These are phyloP conservation scores for Drosophila eohydei DNA, from an alignment of 2,888 invertebrate genomes.

Conservation along the genomic window DNA sequence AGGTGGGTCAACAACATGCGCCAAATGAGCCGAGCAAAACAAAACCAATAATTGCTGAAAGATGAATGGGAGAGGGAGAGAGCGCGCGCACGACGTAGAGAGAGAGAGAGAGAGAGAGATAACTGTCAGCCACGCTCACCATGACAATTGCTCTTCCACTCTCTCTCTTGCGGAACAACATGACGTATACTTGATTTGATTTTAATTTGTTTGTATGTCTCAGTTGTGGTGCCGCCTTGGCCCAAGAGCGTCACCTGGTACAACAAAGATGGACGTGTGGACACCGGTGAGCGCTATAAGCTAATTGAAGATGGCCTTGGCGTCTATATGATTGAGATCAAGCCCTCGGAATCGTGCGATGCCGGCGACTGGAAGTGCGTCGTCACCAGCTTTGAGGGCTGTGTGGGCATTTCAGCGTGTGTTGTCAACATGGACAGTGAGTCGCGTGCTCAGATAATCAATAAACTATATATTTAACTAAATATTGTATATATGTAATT, in stretches of 20 bases:
- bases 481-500: constrained; percentile 58
- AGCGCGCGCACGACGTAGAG: background rate
- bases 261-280: constrained; percentile 92
- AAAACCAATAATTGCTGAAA: constrained; percentile 61
- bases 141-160: constrained; percentile 7
- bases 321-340: constrained; percentile 91
- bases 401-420: constrained; percentile 91
- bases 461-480: background rate
- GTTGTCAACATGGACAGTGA: constrained; percentile 92
- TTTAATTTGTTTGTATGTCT: constrained; percentile 2
- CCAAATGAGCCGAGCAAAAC: constrained; percentile 72
- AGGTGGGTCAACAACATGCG: constrained; percentile 80
- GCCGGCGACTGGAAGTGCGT: constrained; percentile 97
- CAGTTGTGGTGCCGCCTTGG: constrained; percentile 94
- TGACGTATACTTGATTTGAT: constrained; percentile 34
- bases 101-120: background rate
- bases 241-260: constrained; percentile 93
- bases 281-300: constrained; percentile 89
- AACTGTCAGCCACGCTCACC: background rate
- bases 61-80: background rate
- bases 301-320: constrained; percentile 93
- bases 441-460: constrained; percentile 59
- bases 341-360: constrained; percentile 91
- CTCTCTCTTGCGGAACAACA: background rate
- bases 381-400: constrained; percentile 91